These are phyloP conservation scores for Mustela lutreola DNA, from an alignment of 2,113 vertebrate species.

Conservation along the genomic window DNA sequence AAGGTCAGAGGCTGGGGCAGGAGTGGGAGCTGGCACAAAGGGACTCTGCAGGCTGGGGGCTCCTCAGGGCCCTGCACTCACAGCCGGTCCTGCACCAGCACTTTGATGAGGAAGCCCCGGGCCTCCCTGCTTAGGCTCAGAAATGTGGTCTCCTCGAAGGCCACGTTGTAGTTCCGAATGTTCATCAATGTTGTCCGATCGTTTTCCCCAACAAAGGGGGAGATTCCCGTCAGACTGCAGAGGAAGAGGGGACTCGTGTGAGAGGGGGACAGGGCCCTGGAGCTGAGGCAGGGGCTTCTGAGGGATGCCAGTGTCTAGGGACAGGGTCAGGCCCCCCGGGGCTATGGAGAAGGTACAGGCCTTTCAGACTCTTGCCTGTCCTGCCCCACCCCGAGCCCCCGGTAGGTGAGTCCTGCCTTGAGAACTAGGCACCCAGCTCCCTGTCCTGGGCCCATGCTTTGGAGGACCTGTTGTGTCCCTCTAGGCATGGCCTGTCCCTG, in stretches of 20 bases:
- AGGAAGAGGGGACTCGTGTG: not conserved
- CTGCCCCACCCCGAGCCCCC: fast-evolving
- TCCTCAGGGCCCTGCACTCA: constrained; percentile 86
- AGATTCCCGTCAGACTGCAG: constrained; percentile 95
- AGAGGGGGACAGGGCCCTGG: not conserved
- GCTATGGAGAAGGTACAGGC: not conserved
- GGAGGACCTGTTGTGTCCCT: not conserved
- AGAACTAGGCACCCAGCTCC: too few relatives aligned
- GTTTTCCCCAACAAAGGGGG: constrained; percentile 96
- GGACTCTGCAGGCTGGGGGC: fast-evolving
- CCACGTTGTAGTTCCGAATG: constrained; percentile 97
- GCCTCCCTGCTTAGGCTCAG: constrained; percentile 95
- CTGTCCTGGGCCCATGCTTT: not conserved
- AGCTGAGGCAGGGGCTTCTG: not conserved
- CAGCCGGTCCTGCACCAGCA: constrained; percentile 96
- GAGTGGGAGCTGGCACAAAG: not conserved
- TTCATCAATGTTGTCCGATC: constrained; percentile 96
- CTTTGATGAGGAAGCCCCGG: constrained; percentile 97
- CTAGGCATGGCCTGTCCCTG: not conserved
- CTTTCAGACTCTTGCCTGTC: not conserved
- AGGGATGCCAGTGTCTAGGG: not conserved
- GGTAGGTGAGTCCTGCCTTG: not conserved
- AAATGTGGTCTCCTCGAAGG: constrained; percentile 97
- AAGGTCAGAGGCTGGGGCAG: not conserved
- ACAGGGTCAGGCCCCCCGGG: not conserved